Evolutionary conservation across 2,113 vertebrate genomes (phyloP), one percentile per base, ranked within the genome.

Genomic region (Cyanoliseus patagonus): DNA sequence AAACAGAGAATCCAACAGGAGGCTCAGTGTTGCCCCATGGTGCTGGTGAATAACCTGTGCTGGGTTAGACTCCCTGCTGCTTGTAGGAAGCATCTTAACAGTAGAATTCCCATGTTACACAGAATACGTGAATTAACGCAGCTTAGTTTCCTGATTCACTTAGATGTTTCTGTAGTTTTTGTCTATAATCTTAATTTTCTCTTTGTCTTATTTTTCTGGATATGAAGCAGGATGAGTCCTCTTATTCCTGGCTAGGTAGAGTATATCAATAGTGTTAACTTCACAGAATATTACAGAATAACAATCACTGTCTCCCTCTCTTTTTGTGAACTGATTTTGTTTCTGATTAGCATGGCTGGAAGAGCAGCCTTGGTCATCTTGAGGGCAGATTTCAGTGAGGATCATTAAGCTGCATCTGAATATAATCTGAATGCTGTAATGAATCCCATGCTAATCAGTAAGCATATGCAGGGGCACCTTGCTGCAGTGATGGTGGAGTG

Each of bases 1-100:
- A 96, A 91, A 97, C 49, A 95, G 4, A 89, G 41, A 83, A 78
- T 53, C 73, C 93, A 79, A 8, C 49, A 77, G 39, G 30, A 94
- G 31, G 39, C 51, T 90, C 31, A 63, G 66, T 11, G 39, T 53
- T 51, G 37, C 35, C 20, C 3, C 10, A 8, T 13, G 30, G 18
- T 33, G 20, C 47, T 19, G 41, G 49, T 15, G 72, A 86, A 81
- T 49, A 70, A 59, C 44, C 44, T 47, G 39, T 15, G 49, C 72
- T 76, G 44, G 0, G 41, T 61, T 47, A 37, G 83, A 10, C 47
- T 79, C 61, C 83, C 72, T 90, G 59, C 68, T 83, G 42, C 44
- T 83, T 23, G 17, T 9, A 46, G 57, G 37, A 61, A 95, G 22
- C 69, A 35, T 35, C 44, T 52, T 8, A 62, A 49, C 7, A 63